Base-by-base conservation (phyloP, 1,140 invertebrate genomes). In the Adelges cooleyi region DNA sequence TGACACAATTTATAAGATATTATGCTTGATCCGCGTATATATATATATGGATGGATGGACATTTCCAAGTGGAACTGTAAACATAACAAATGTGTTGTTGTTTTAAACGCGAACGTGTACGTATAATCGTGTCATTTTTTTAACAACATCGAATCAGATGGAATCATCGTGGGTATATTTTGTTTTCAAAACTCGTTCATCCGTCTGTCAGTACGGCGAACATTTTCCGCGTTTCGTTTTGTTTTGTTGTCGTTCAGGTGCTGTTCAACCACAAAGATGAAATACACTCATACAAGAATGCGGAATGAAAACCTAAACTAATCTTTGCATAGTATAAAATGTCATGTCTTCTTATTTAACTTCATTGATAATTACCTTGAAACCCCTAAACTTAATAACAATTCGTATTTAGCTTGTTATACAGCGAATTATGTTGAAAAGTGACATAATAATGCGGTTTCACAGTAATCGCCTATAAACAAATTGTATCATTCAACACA, bases 101-200 rank as follows among this genome's bases (percentile, higher is more conserved):
- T 46, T 59, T 27, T 46, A 13, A 59, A 29, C 5, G 17, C 15
- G 44, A 3, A 46, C 25, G 9, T 46, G 22, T 27, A 29, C 25
- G 15, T 5, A 56, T 56, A 10, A 17, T 56, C 54, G 40, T 46
- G 54, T 38, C 42, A 59, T 29, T 46, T 44, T 59, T 59, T 46
- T 46, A 59, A 59, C 25, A 59, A 59, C 40, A 59, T 25, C 20
- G 9, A 27, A 20, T 29, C 40, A 18, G 22, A 46, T 17, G 40
- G 53, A 59, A 59, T 59, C 42, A 18, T 18, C 22, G 11, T 20
- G 17, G n/a, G 5, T 42, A 9, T 17, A 18, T 17, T 11, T 44
- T 59, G 17, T 59, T 46, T 59, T 59, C 3, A 29, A 59, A 13
- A 59, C 42, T 44, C 23, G 5, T 25, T 50, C 23, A 20, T 40